Base-by-base conservation (phyloP, 2,113 vertebrate genomes). In the Paramisgurnus dabryanus region DNA sequence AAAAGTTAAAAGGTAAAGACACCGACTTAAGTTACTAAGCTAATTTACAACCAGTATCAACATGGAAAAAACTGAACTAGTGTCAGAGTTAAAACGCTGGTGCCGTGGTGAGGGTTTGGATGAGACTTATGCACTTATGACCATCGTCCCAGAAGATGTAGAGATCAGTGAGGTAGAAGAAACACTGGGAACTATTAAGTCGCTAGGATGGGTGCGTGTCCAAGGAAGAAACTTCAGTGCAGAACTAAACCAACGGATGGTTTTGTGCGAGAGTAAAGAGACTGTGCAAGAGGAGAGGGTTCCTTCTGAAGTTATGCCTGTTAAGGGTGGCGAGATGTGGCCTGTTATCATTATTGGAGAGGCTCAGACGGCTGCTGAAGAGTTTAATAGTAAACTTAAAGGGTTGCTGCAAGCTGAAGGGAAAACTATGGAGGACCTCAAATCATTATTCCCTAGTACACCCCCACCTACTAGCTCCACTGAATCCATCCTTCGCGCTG, bases 231-330 rank as follows among this genome's bases (percentile, higher is more conserved):
- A 27, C 27, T 27, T 27, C 27, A 27, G 27, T 27, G 27, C 27
- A 27, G 27, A 27, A 27, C 27, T 27, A 27, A 27, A 27, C 27
- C 27, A 27, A 27, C 27, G 27, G 27, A 27, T 67, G n/a, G n/a
- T n/a, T n/a, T n/a, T n/a, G n/a, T n/a, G n/a, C n/a, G n/a, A n/a
- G n/a, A n/a, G n/a, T n/a, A 67, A 43, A 67, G 66, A 67, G 66
- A 45, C 66, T 67, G 66, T 67, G 13, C 12, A 45, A 45, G 40
- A 43, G 43, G 65, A 70, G 67, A 80, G 50, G 9, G 78, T 80
- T 80, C 78, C 78, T 71, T 9, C 78, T 73, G 78, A 72, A 60
- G 57, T 60, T 12, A 45, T 73, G 67, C 27, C 57, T 80, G 11
- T 39, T 60, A 39, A 67, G 45, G 76, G 64, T 67, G 49, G 49